phyloP scores from a whole-genome alignment of 2,113 vertebrate genomes.

The Colius striatus region DNA sequence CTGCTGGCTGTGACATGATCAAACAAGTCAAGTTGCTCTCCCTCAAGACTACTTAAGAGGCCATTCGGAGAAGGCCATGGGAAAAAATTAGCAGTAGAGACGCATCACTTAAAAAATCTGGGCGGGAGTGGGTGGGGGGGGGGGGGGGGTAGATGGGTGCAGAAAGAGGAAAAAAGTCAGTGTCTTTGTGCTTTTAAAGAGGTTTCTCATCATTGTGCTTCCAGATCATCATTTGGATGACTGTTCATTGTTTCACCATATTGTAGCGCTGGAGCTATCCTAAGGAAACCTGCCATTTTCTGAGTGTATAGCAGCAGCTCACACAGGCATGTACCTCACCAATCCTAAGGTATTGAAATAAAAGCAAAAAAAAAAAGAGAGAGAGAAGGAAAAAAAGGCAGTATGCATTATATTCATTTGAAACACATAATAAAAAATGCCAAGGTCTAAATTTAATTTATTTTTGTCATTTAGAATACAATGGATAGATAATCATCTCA shows the following conservation, averaged over 20 bases:
- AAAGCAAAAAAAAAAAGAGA: background rate
- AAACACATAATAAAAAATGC: slow-evolving; percentile 87
- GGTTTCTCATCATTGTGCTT: background rate
- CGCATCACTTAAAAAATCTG: background rate
- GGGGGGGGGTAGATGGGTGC: too few relatives aligned
- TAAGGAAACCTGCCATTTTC: slow-evolving; percentile 73
- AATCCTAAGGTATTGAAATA: slow-evolving; percentile 66
- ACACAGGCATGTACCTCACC: slow-evolving; percentile 65
- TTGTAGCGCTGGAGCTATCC: slow-evolving; percentile 5
- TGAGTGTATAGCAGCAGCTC: slow-evolving; percentile 35
- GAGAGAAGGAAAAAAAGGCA: background rate
- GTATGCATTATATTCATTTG: slow-evolving; percentile 82
- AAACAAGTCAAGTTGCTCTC: slow-evolving; percentile 12
- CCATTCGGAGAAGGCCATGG: background rate
- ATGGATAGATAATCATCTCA: slow-evolving; percentile 97
- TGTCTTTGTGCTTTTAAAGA: background rate
- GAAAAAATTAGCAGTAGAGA: background rate
- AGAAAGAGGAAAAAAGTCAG: background rate
- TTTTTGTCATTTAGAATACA: slow-evolving; percentile 99
- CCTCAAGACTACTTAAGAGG: background rate
- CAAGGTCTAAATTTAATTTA: slow-evolving; percentile 96
- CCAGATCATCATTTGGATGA: slow-evolving; percentile 3
- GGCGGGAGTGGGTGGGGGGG: too few relatives aligned
- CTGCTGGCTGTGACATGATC: background rate
- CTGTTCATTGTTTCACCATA: slow-evolving; percentile 37